Evolutionary conservation across 2,888 invertebrate genomes (phyloP).

Genomic region (Camponotus fellah): DNA sequence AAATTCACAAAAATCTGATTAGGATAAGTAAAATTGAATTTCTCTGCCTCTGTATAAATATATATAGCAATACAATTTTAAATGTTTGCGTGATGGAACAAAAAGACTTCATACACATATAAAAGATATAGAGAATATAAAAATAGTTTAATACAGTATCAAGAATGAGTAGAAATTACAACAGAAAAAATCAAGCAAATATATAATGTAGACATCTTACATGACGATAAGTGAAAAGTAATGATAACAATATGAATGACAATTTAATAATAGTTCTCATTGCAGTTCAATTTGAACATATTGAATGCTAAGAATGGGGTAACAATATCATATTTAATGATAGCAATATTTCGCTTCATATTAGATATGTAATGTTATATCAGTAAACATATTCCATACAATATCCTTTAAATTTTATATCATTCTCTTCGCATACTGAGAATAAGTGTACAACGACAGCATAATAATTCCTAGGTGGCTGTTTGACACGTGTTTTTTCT

Average conservation of each 20-base stretch:
- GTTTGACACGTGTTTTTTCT: constrained; percentile 43
- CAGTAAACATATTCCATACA: constrained; percentile 45
- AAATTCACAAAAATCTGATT: constrained; percentile 31
- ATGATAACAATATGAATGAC: neutral
- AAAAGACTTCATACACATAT: constrained; percentile 21
- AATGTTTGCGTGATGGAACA: constrained; percentile 18
- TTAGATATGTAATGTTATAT: constrained; percentile 50
- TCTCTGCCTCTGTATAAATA: constrained; percentile 39
- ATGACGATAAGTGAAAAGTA: neutral
- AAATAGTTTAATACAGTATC: neutral
- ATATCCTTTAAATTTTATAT: constrained; percentile 47
- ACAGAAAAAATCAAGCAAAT: neutral
- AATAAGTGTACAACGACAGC: constrained; percentile 53
- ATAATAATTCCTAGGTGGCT: constrained; percentile 60
- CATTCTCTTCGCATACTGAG: constrained; percentile 42
- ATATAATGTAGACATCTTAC: neutral
- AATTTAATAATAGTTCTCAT: constrained; percentile 3
- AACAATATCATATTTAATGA: constrained; percentile 16
- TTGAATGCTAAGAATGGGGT: neutral
- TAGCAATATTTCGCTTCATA: constrained; percentile 40
- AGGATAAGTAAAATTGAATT: constrained; percentile 29
- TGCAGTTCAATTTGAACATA: neutral
- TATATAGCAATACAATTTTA: constrained; percentile 49
- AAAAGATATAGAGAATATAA: constrained; percentile 5
- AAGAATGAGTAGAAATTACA: neutral